A percentile compares a stretch with the other conserved stretches of the same genome.
phyloP scores from a whole-genome alignment of 2,113 vertebrate species.

The Buteo buteo region DNA sequence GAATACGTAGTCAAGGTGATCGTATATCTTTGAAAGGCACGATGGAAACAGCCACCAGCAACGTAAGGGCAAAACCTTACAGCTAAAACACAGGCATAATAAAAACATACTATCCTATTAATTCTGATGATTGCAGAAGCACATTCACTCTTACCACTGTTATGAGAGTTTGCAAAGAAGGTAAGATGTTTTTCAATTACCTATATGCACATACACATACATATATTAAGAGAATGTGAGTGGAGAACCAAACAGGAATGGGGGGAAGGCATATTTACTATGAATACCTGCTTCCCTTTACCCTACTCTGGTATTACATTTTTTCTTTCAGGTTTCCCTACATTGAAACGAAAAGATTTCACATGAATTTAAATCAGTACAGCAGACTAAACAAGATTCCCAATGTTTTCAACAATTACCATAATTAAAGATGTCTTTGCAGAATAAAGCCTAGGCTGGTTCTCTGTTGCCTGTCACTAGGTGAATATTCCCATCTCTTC shows the following conservation, averaged over 20 bases:
- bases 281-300: not conserved
- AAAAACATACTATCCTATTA: not conserved
- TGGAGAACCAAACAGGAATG: not conserved
- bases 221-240: not conserved
- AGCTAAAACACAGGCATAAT: not conserved
- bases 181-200: not conserved
- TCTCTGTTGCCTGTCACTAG: not conserved
- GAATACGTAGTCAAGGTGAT: not conserved
- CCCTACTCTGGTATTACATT: not conserved
- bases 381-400: not conserved
- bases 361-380: not conserved
- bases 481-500: not conserved
- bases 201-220: not conserved
- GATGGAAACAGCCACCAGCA: not conserved
- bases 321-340: not conserved
- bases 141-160: not conserved
- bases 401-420: not conserved
- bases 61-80: not conserved
- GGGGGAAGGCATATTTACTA: not conserved
- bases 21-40: not conserved
- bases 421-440: conserved; percentile 24
- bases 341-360: not conserved
- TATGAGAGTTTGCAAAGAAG: not conserved
- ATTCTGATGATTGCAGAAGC: not conserved
- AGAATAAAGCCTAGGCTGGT: not conserved